Conservation (phyloP, 2,888 invertebrate species). For the Labia minor region DNA sequence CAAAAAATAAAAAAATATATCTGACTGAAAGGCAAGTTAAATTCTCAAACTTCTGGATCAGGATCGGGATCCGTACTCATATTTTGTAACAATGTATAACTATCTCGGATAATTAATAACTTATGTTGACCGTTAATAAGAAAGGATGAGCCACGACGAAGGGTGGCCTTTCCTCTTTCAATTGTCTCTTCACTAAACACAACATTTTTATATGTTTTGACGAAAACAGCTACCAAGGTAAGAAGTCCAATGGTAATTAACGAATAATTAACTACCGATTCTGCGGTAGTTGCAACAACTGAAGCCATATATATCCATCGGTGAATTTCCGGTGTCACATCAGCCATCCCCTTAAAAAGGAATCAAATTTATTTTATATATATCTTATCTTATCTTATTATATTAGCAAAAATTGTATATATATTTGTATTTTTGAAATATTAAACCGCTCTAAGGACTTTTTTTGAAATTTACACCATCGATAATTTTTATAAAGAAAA, state of each 20-base stretch:
- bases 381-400: too few species aligned
- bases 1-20: too few species aligned
- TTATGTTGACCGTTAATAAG: constrained; percentile 43
- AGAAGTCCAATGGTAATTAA: constrained; percentile 52
- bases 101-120: constrained; percentile 47
- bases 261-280: constrained; percentile 59
- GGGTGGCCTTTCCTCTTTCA: constrained; percentile 55
- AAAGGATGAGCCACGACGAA: constrained; percentile 27
- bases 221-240: constrained; percentile 50
- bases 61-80: constrained; percentile 28
- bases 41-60: too few species aligned
- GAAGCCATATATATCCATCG: constrained; percentile 73
- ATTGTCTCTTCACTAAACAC: constrained; percentile 58
- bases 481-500: too few species aligned
- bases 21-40: too few species aligned
- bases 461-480: too few species aligned
- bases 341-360: constrained; percentile 58
- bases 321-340: constrained; percentile 65
- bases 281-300: constrained; percentile 60
- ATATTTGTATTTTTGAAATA: too few species aligned
- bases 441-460: too few species aligned
- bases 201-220: constrained; percentile 63
- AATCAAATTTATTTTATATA: constrained; percentile 18
- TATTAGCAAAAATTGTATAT: too few species aligned
- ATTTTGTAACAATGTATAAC: constrained; percentile 41